Percentiles rank a stretch among this genome's conserved stretches.
Conservation (phyloP, 2,888 invertebrate species). For the Biston stratarius region DNA sequence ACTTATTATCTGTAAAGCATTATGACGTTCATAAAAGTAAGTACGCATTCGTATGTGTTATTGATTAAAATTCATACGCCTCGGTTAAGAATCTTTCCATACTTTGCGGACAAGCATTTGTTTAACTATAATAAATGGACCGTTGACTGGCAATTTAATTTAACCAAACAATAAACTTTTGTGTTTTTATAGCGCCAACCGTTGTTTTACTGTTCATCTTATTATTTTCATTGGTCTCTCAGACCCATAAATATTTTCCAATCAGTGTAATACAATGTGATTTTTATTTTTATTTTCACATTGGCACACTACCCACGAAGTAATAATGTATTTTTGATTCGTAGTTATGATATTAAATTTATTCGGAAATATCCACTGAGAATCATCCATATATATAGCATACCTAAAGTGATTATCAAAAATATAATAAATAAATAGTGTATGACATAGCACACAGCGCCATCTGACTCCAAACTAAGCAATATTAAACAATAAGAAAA, state of each 20-base stretch:
- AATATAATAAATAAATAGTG: no score
- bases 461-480: no score
- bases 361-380: neutral
- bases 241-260: conserved; percentile 50
- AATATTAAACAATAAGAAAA: no score
- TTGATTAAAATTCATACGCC: conserved; percentile 1
- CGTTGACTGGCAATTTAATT: conserved; percentile 32
- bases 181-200: conserved; percentile 33
- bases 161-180: conserved; percentile 33
- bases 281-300: conserved; percentile 28
- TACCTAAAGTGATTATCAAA: no score
- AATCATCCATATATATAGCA: no score
- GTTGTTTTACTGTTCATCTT: conserved; percentile 33
- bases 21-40: neutral
- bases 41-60: neutral
- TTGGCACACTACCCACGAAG: conserved; percentile 46
- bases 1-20: neutral
- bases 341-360: neutral
- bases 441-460: no score
- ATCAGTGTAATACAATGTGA: conserved; percentile 59
- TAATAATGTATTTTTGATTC: neutral
- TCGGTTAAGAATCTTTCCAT: neutral
- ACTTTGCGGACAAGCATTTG: neutral
- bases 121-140: conserved; percentile 3
- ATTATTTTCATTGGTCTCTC: conserved; percentile 42